Percentiles rank a stretch among this genome's conserved stretches.
Evolutionary conservation across 2,888 invertebrate species (phyloP).

Genomic region (Lypha dubia): DNA sequence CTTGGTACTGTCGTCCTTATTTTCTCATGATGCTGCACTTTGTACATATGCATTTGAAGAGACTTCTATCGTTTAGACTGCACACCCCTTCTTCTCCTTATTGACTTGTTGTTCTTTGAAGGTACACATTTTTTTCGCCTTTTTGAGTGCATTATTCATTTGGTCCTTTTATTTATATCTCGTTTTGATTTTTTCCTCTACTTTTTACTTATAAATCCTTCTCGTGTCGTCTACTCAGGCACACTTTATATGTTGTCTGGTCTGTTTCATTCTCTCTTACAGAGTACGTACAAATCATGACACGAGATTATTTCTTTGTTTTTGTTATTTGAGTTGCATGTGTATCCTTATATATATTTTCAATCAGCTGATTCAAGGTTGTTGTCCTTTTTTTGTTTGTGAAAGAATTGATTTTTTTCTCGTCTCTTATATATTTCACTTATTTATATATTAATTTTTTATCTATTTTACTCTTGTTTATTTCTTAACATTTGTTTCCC

Average conservation of each 20-base stretch:
- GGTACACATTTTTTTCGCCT: slow-evolving; percentile 48
- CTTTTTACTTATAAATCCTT: slow-evolving; percentile 38
- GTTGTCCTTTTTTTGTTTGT: not conserved
- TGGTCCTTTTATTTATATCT: slow-evolving; percentile 39
- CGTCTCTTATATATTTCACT: not conserved
- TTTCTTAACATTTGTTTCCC: not conserved
- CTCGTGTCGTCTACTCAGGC: slow-evolving; percentile 63
- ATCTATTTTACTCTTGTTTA: not conserved
- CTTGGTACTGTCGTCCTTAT: slow-evolving; percentile 43
- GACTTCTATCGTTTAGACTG: not conserved
- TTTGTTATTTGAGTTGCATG: not conserved
- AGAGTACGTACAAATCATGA: slow-evolving; percentile 51
- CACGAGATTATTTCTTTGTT: slow-evolving; percentile 42
- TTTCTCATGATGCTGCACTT: slow-evolving; percentile 57
- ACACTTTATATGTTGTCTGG: slow-evolving; percentile 58
- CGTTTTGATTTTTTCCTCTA: slow-evolving; percentile 17
- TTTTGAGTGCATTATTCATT: slow-evolving; percentile 66
- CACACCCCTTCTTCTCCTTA: slow-evolving; percentile 52
- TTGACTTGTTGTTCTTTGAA: slow-evolving; percentile 55
- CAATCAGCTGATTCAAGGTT: slow-evolving; percentile 23
- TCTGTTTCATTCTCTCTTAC: slow-evolving; percentile 34
- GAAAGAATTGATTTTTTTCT: not conserved
- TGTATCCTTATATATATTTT: not conserved
- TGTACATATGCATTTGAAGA: slow-evolving; percentile 38
- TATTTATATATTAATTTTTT: not conserved